Conservation (phyloP, 2,888 invertebrate genomes). For the Germaria angustata region DNA sequence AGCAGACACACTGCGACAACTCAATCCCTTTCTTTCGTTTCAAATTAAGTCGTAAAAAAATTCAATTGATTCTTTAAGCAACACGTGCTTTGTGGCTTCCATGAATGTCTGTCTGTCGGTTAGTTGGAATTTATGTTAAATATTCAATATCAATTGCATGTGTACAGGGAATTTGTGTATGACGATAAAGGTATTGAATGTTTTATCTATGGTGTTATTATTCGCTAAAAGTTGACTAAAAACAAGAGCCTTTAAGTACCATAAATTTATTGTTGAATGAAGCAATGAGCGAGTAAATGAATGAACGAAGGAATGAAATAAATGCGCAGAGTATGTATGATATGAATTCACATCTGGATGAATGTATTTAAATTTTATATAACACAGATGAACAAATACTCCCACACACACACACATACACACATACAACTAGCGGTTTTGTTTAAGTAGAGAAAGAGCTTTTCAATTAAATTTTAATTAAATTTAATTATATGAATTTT, state of each 20-base stretch:
- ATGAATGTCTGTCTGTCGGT: neutral
- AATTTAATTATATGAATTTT: slow-evolving; percentile 70
- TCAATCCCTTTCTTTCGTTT: neutral
- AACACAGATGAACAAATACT: slow-evolving; percentile 5
- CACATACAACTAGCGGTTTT: slow-evolving; percentile 17
- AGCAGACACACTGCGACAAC: neutral
- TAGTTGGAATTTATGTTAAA: slow-evolving; percentile 15
- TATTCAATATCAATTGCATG: slow-evolving; percentile 15
- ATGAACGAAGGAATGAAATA: neutral
- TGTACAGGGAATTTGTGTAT: neutral
- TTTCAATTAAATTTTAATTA: slow-evolving; percentile 71
- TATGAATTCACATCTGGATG: neutral
- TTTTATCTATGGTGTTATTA: slow-evolving; percentile 44
- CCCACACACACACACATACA: neutral
- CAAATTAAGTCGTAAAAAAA: neutral
- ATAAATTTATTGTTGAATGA: slow-evolving; percentile 28
- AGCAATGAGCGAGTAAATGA: neutral
- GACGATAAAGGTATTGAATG: neutral
- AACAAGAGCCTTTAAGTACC: slow-evolving; percentile 30
- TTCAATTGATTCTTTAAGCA: slow-evolving; percentile 10
- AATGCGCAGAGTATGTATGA: neutral
- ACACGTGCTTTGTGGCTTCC: slow-evolving; percentile 42
- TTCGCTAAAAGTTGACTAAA: slow-evolving; percentile 49
- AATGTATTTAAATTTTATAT: slow-evolving; percentile 35
- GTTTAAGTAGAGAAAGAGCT: slow-evolving; percentile 64